phyloP scores from a whole-genome alignment of 2,113 vertebrate species.

The Tragelaphus scriptus region DNA sequence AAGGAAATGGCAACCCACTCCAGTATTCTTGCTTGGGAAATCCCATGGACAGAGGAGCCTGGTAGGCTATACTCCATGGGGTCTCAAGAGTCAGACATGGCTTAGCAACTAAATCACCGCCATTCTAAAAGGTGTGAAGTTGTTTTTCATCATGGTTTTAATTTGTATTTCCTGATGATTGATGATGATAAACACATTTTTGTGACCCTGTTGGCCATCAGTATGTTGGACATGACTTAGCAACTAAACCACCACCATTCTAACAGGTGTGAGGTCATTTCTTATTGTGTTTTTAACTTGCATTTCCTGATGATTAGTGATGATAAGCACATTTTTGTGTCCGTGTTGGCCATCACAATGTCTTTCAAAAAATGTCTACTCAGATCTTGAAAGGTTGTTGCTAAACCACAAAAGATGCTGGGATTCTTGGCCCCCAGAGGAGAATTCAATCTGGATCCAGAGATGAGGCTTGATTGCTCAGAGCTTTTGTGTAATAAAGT shows the following conservation, averaged over 20 bases:
- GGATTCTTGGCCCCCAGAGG: not conserved
- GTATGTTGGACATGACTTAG: not conserved
- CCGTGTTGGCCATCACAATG: not conserved
- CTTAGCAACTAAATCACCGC: not conserved
- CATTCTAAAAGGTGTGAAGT: not conserved
- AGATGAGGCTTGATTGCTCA: not conserved
- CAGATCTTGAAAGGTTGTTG: not conserved
- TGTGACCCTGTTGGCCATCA: not conserved
- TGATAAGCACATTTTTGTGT: not conserved
- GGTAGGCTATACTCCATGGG: not conserved
- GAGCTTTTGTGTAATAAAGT: not conserved
- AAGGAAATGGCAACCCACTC: not conserved
- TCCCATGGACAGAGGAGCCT: not conserved
- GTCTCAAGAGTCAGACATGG: not conserved
- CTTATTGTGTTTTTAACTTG: not conserved
- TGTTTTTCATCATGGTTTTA: not conserved
- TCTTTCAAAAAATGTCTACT: not conserved
- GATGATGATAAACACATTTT: not conserved
- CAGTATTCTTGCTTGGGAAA: not conserved
- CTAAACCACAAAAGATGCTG: not conserved
- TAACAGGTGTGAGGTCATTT: not conserved
- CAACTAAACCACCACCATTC: not conserved
- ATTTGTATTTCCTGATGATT: not conserved
- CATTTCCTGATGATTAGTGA: not conserved
- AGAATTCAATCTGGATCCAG: not conserved